These are phyloP conservation scores for Hozukius guyotensis DNA, from an alignment of 2,797 vertebrate genomes.

Conservation along the genomic window DNA sequence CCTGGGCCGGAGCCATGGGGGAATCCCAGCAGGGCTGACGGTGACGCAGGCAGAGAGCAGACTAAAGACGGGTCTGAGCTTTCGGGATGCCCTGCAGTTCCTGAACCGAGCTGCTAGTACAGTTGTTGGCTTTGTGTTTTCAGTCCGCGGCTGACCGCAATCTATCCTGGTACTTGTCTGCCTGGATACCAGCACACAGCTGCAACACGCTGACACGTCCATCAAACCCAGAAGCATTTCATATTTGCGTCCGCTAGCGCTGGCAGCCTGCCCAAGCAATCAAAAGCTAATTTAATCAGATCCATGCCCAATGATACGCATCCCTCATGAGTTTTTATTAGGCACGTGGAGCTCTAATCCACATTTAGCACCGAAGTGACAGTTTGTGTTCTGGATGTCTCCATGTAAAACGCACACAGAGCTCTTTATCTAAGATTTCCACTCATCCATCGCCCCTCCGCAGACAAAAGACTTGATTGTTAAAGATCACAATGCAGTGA, in stretches of 20 bases:
- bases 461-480: conserved; percentile 66
- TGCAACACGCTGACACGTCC: conserved; percentile 54
- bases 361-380: conserved; percentile 2
- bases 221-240: conserved; percentile 56
- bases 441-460: conserved; percentile 17
- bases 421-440: conserved; percentile 52
- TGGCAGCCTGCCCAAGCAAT: conserved; percentile 50
- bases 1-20: conserved; percentile 72
- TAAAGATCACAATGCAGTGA: conserved; percentile 62
- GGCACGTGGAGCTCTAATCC: conserved; percentile 5
- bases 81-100: conserved; percentile 59
- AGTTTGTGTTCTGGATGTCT: conserved; percentile 22
- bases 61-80: conserved; percentile 36
- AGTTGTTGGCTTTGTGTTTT: conserved; percentile 31
- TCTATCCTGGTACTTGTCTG: conserved; percentile 65
- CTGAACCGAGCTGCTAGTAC: conserved; percentile 23
- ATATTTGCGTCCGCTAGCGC: conserved; percentile 33
- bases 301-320: conserved; percentile 1
- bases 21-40: conserved; percentile 70
- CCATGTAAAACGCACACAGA: conserved; percentile 6
- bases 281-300: conserved; percentile 56
- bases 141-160: conserved; percentile 11
- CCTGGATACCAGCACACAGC: conserved; percentile 66
- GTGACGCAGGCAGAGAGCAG: conserved; percentile 52
- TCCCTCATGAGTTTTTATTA: conserved; percentile 12